Conservation (phyloP, 2,888 invertebrate genomes). For the Cheilosia vulpina region DNA sequence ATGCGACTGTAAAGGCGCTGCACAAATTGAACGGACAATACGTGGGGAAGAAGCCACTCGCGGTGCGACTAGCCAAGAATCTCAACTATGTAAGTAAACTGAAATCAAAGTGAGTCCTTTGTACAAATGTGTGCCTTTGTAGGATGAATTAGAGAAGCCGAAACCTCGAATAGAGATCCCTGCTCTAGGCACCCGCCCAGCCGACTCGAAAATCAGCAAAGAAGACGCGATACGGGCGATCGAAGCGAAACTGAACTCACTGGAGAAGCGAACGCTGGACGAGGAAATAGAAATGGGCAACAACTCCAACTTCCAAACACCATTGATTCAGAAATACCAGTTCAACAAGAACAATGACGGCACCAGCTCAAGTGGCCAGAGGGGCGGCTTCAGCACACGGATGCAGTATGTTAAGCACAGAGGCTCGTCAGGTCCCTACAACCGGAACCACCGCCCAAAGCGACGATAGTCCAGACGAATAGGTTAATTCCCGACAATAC, state of each 20-base stretch:
- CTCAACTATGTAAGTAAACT: slow-evolving; percentile 85
- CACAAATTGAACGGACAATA: slow-evolving; percentile 89
- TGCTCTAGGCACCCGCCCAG: slow-evolving; percentile 87
- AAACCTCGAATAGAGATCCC: slow-evolving; percentile 91
- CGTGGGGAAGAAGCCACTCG: slow-evolving; percentile 90
- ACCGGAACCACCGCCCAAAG: slow-evolving; percentile 80
- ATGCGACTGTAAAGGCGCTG: slow-evolving; percentile 89
- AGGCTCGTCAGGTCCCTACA: slow-evolving; percentile 79
- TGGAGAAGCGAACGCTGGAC: slow-evolving; percentile 87
- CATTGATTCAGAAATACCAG: slow-evolving; percentile 89
- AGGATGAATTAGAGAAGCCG: slow-evolving; percentile 91
- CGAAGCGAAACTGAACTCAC: slow-evolving; percentile 92
- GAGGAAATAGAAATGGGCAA: slow-evolving; percentile 88
- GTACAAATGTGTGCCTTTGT: slow-evolving; percentile 69
- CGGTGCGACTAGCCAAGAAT: slow-evolving; percentile 92
- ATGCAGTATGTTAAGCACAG: slow-evolving; percentile 78
- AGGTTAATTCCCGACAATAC: not conserved
- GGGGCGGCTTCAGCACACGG: slow-evolving; percentile 67
- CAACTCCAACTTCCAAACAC: slow-evolving; percentile 85
- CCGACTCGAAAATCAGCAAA: slow-evolving; percentile 88
- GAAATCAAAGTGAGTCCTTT: not conserved
- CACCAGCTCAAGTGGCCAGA: slow-evolving; percentile 64
- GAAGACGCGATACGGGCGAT: slow-evolving; percentile 94
- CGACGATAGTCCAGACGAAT: slow-evolving; percentile 77
- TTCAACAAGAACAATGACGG: slow-evolving; percentile 82